Percentiles rank a stretch among this genome's conserved stretches.
Conservation (phyloP, 2,888 invertebrate species). For the Drosophila birchii region DNA sequence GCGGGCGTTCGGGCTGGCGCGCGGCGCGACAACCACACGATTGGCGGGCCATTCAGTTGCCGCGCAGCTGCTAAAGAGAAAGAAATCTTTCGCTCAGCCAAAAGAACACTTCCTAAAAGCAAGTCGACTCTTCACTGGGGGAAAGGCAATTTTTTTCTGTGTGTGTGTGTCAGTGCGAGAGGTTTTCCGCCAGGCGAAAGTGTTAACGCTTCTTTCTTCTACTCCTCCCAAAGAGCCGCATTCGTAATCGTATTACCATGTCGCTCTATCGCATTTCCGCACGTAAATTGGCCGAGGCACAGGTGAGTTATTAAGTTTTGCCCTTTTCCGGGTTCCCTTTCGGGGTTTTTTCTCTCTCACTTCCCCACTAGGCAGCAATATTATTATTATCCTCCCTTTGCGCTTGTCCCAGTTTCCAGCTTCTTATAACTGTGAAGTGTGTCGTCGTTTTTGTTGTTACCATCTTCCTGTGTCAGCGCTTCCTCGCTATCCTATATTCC, state of each 20-base stretch:
- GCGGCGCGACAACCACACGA: slow-evolving; percentile 4
- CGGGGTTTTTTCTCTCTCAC: neutral
- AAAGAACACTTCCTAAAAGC: slow-evolving; percentile 71
- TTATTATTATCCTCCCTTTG: slow-evolving; percentile 5
- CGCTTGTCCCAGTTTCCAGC: slow-evolving; percentile 3
- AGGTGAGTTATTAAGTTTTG: slow-evolving; percentile 85
- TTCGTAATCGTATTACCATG: slow-evolving; percentile 84
- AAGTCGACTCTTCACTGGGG: slow-evolving; percentile 59
- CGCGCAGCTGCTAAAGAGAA: slow-evolving; percentile 69
- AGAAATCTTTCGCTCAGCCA: slow-evolving; percentile 47
- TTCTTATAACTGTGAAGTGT: slow-evolving; percentile 30
- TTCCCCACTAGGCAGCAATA: neutral
- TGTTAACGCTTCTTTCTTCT: slow-evolving; percentile 40
- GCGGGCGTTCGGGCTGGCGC: neutral
- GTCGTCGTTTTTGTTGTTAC: slow-evolving; percentile 29
- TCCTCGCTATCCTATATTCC: slow-evolving; percentile 2
- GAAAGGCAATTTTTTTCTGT: slow-evolving; percentile 76
- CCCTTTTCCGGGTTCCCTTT: neutral
- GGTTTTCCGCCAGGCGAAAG: slow-evolving; percentile 48
- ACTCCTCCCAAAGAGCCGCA: slow-evolving; percentile 36
- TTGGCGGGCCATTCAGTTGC: slow-evolving; percentile 53
- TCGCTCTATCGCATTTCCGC: slow-evolving; percentile 89
- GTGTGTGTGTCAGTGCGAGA: slow-evolving; percentile 69
- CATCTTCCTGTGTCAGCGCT: slow-evolving; percentile 2
- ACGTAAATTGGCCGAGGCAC: slow-evolving; percentile 87